A percentile compares a stretch with the other conserved stretches of the same genome.
Conservation (phyloP, 2,113 vertebrate species). For the Pampusana beccarii region DNA sequence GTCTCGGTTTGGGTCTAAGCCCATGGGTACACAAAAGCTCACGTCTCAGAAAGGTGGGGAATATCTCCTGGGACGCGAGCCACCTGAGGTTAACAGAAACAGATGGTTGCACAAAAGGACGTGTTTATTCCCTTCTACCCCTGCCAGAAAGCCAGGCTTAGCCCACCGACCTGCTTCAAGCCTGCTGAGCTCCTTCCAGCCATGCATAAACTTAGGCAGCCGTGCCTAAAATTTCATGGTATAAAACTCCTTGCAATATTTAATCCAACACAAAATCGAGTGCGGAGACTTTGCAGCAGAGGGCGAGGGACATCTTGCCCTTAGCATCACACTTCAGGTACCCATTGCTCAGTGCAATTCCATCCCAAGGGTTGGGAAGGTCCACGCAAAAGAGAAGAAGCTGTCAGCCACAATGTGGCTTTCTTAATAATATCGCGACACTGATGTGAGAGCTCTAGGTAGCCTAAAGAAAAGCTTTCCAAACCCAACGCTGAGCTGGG, state of each 20-base stretch:
- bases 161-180: background rate
- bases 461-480: background rate
- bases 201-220: background rate
- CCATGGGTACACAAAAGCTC: rapidly evolving
- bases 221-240: background rate
- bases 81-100: background rate
- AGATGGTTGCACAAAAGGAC: background rate
- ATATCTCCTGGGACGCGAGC: background rate
- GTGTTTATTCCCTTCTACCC: background rate
- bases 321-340: background rate
- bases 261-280: background rate
- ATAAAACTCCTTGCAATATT: background rate
- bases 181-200: background rate
- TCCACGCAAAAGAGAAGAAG: background rate
- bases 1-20: background rate
- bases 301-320: background rate
- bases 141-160: background rate
- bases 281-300: background rate
- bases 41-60: no score
- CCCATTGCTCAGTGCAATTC: background rate
- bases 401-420: no score
- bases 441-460: rapidly evolving
- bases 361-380: background rate
- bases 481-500: background rate
- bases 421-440: background rate